phyloP scores from a whole-genome alignment of 2,113 vertebrate species.

The Engraulis encrasicolus region DNA sequence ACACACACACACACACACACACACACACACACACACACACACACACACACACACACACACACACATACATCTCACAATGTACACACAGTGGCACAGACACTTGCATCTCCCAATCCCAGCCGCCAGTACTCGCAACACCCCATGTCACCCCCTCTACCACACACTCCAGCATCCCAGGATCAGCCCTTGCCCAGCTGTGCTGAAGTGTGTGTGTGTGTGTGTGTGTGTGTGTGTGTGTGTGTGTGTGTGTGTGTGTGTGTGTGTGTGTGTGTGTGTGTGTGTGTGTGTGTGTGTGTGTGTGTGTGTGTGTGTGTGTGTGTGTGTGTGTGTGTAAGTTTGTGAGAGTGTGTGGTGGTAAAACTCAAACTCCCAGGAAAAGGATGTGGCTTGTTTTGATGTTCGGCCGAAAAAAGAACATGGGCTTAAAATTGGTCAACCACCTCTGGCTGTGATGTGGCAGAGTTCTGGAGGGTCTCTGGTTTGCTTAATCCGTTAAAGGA shows the following conservation, averaged over 20 bases:
- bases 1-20: background rate
- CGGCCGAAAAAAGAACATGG: background rate
- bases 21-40: background rate
- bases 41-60: too few relatives aligned
- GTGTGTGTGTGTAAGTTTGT: too few relatives aligned
- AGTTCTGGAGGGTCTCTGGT: too few relatives aligned
- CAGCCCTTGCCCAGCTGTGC: background rate
- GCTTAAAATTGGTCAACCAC: background rate
- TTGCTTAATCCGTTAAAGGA: too few relatives aligned
- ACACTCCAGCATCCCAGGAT: background rate
- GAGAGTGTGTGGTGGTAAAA: slow-evolving; percentile 7
- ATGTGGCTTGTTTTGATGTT: slow-evolving; percentile 9
- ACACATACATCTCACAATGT: background rate
- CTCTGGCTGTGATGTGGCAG: background rate
- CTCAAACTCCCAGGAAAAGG: background rate
- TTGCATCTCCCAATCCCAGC: too few relatives aligned
- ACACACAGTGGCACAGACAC: slow-evolving; percentile 15
- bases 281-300: background rate
- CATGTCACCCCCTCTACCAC: background rate
- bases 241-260: slow-evolving; percentile 6
- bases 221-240: too few relatives aligned
- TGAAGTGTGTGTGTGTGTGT: too few relatives aligned
- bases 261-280: background rate
- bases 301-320: background rate
- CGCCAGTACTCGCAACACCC: background rate